Base-by-base conservation (phyloP, 2,888 invertebrate genomes). In the Hylaea fasciaria region DNA sequence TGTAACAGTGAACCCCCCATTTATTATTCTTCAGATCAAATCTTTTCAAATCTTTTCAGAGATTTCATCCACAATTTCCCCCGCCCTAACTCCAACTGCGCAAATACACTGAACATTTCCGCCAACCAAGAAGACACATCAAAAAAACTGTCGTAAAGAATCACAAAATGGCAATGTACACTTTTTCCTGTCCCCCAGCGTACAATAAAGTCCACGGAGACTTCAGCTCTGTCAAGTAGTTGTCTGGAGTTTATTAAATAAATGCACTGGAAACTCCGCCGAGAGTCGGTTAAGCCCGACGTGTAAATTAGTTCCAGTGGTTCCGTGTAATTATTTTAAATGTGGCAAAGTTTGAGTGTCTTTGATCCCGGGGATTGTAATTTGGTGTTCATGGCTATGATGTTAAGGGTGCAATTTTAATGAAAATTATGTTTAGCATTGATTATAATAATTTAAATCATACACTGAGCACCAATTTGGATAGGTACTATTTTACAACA, bases 221-320 rank as follows among this genome's bases (percentile, higher is more conserved):
- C 59, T 57, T 57, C 55, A 61, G 53, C 58, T 50, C 50, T 59
- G 65, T 64, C 67, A 63, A 65, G 61, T 62, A 60, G 64, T 62
- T 64, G 64, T 62, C 62, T 56, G 41, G 48, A 29, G 61, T 61
- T 67, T 68, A 70, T 70, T 68, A 62, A 70, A 70, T 68, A 64
- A 69, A 70, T 70, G 70, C 66, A 64, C 45, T 50, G 63, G 57
- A 60, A 62, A 63, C 50, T 43, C 43, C 13, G 41, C 57, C 37
- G 14, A 40, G 40, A 40, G 40, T 40, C 40, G 55, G 60, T 55
- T 48, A 61, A 64, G 60, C 56, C 17, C 57, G 59, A 63, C 64
- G 67, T 64, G 67, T 63, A 64, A 70, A 70, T 67, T 70, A 65
- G 69, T 65, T 67, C 50, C 57, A 62, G 65, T 58, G 67, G 66